Evolutionary conservation across 2,113 vertebrate genomes (phyloP).

Genomic region (Pseudorasbora parva): DNA sequence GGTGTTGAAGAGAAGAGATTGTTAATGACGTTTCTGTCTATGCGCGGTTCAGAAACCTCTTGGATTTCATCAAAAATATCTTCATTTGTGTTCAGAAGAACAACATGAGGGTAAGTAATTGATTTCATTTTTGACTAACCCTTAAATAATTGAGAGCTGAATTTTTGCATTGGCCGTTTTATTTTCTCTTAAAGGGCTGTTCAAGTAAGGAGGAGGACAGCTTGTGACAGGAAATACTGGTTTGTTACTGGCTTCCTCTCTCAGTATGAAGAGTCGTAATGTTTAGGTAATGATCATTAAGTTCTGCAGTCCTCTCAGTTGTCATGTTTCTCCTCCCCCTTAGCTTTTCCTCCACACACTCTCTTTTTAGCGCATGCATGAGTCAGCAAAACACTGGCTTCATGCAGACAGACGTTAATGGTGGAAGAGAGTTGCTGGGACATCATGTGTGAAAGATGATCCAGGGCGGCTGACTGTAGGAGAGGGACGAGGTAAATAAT

Average conservation of each 20-base stretch:
- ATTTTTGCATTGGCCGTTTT: too few relatives aligned
- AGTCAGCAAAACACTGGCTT: constrained; percentile 41
- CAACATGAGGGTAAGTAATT: too few relatives aligned
- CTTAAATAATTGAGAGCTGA: too few relatives aligned
- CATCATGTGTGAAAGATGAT: constrained; percentile 33
- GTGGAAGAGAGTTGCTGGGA: neutral
- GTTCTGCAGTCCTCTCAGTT: neutral
- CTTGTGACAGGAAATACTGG: neutral
- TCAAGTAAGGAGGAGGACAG: too few relatives aligned
- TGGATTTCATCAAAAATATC: too few relatives aligned
- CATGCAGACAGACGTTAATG: neutral
- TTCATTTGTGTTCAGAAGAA: too few relatives aligned
- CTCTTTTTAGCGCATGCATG: constrained; percentile 45
- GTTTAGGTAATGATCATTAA: neutral
- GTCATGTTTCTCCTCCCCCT: neutral
- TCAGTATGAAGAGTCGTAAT: neutral
- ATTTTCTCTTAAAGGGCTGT: neutral
- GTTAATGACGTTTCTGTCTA: too few relatives aligned
- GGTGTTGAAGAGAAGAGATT: too few relatives aligned
- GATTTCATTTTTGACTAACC: too few relatives aligned
- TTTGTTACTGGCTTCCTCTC: neutral
- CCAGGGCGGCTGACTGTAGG: neutral
- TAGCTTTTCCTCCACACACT: constrained; percentile 54
- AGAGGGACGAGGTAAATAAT: neutral
- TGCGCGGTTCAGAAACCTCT: too few relatives aligned